These are phyloP conservation scores for Cacatua alba DNA, from an alignment of 2,113 vertebrate genomes.

Conservation along the genomic window DNA sequence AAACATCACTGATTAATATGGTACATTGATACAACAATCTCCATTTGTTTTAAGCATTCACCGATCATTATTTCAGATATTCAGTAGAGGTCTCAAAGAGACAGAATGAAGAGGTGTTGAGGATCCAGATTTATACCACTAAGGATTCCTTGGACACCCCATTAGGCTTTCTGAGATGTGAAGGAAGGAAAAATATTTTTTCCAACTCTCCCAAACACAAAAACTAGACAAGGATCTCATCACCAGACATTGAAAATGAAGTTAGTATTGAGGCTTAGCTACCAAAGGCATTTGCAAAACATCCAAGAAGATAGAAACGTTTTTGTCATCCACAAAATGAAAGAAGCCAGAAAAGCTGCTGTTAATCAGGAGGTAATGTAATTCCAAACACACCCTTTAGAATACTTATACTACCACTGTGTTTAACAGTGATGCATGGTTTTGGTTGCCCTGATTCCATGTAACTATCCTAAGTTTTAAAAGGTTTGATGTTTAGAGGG, in stretches of 20 bases:
- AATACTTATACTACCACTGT: not conserved
- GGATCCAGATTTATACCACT: slow-evolving; percentile 15
- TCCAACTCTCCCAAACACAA: not conserved
- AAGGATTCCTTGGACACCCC: not conserved
- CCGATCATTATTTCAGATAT: not conserved
- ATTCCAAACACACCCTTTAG: not conserved
- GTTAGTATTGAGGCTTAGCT: not conserved
- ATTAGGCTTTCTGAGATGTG: not conserved
- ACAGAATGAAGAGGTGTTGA: not conserved
- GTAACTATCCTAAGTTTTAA: not conserved
- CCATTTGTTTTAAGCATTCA: not conserved
- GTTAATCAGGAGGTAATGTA: not conserved
- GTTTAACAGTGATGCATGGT: not conserved
- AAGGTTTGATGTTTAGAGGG: not conserved
- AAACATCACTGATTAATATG: slow-evolving; percentile 21
- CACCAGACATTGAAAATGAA: not conserved
- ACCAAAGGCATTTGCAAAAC: not conserved
- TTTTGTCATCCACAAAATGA: not conserved
- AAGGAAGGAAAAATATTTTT: not conserved
- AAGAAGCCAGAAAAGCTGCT: not conserved
- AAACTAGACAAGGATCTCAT: not conserved
- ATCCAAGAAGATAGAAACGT: not conserved
- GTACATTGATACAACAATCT: not conserved
- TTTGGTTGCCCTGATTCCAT: not conserved
- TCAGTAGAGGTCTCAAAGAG: not conserved